Evolutionary conservation across 2,797 vertebrate genomes (phyloP).

Genomic region (Peromyscus eremicus): DNA sequence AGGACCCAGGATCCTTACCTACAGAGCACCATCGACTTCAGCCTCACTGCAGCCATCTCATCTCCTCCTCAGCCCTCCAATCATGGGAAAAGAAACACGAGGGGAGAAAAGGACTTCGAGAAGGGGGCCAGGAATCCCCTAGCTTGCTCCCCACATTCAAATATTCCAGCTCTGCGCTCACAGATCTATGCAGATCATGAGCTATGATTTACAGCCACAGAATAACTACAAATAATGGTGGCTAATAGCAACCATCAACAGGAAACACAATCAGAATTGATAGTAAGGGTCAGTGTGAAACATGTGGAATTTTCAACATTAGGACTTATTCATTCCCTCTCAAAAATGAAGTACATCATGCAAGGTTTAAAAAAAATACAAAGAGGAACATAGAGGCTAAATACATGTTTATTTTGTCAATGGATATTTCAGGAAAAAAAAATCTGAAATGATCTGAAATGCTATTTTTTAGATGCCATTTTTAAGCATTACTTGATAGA

Average conservation of each 20-base stretch:
- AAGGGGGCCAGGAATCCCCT: not conserved
- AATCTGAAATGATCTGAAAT: slow-evolving; percentile 1
- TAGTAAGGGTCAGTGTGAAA: not conserved
- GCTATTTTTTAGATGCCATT: slow-evolving; percentile 33
- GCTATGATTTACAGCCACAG: not conserved
- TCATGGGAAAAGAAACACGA: not conserved
- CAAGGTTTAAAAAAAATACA: not conserved
- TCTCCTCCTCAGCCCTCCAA: not conserved
- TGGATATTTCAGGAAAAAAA: not conserved
- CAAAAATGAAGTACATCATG: not conserved
- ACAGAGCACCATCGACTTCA: not conserved
- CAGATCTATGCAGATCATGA: not conserved
- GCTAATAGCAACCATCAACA: not conserved
- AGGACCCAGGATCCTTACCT: not conserved
- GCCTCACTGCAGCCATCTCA: not conserved
- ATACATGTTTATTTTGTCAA: slow-evolving; percentile 26
- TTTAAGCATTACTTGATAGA: not conserved
- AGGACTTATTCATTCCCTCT: slow-evolving; percentile 31
- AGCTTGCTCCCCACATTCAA: not conserved
- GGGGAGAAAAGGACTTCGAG: not conserved
- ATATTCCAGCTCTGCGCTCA: not conserved
- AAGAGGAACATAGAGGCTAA: not conserved
- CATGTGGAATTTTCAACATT: not conserved
- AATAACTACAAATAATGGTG: not conserved
- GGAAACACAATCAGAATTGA: not conserved